Base-by-base conservation (phyloP, 1,140 invertebrate species). In the Monomorium pharaonis region DNA sequence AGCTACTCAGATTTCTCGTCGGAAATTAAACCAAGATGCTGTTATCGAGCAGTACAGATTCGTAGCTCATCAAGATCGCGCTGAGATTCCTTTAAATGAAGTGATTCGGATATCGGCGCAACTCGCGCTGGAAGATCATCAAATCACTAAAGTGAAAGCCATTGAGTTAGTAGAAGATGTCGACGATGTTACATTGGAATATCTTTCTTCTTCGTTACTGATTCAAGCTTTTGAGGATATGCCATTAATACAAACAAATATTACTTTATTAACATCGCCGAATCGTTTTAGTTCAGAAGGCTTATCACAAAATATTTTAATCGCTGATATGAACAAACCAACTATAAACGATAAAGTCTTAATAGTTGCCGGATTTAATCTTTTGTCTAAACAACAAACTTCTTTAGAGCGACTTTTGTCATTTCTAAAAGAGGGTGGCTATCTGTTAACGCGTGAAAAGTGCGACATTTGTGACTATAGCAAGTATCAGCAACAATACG, bases 41-140 rank as follows among this genome's bases (percentile, higher is more conserved):
- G 97, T 98, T 14, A 90, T 97, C 14, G 97, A 98, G 90, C 96
- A 96, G 91, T 98, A 97, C 89, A 94, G 95, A 80, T 99, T 99
- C 92, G 92, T 98, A 10, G 90, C 93, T 7, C 88, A 94, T 76
- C 76, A 84, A 2, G 94, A 94, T 83, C 76, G 75, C 27, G 75
- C 72, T 0, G 81, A 92, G 56, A 80, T 91, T 0, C 75, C 88
- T 3, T 70, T 95, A 3, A 90, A 94, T 76, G 95, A 96, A 70
- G 94, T 96, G 2, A 91, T 97, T 1, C 94, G 96, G 42, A 84
- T 96, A 0, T 94, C 96, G 67, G 94, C 97, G 12, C 97, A 99
- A 91, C 92, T 98, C 1, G 96, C 97, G 0, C 92, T 98, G 0
- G 98, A 99, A 93, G 99, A 99, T 44, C 92, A 96, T 47, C 95